Conservation (phyloP, 2,113 vertebrate genomes). For the Heloderma charlesbogerti region DNA sequence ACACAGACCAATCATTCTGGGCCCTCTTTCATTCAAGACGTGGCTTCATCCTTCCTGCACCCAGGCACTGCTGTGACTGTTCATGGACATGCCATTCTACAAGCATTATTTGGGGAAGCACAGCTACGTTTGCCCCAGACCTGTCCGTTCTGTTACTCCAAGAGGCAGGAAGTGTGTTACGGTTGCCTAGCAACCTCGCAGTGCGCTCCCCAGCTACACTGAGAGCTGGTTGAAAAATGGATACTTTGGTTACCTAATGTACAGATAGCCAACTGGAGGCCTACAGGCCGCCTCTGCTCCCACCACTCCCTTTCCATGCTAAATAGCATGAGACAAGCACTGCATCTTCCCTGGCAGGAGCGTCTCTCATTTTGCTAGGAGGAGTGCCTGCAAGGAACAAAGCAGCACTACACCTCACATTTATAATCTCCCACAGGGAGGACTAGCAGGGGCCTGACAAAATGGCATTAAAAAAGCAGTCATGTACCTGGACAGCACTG, state of each 20-base stretch:
- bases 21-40: too few relatives aligned
- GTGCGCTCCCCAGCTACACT: neutral
- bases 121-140: neutral
- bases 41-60: neutral
- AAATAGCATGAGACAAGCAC: neutral
- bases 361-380: neutral
- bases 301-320: neutral
- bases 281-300: neutral
- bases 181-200: neutral
- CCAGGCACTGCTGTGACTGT: neutral
- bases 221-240: neutral
- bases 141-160: neutral
- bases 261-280: neutral
- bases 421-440: neutral
- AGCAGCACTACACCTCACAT: neutral
- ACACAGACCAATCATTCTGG: neutral
- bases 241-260: neutral
- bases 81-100: neutral
- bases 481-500: neutral
- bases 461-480: neutral
- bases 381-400: neutral
- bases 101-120: neutral
- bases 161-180: neutral
- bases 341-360: neutral
- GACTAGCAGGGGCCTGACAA: too few relatives aligned